Evolutionary conservation across 1,140 invertebrate species (phyloP).

Genomic region (Bombus consobrinus): DNA sequence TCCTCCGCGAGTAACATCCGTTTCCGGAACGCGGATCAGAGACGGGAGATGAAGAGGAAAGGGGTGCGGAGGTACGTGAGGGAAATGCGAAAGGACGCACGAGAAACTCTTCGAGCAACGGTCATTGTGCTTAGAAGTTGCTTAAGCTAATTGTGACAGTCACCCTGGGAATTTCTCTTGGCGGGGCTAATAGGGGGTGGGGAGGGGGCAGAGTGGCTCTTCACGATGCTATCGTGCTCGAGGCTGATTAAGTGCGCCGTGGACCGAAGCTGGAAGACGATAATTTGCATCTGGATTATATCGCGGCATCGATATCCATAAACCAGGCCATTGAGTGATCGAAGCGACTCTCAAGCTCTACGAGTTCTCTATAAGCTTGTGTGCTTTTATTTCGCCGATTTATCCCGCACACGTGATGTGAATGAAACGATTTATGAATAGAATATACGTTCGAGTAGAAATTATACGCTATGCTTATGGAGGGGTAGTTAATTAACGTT

Average conservation of each 20-base stretch:
- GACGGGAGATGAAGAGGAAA: background rate
- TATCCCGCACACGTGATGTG: background rate
- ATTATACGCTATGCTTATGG: too few species aligned
- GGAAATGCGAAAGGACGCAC: conserved; percentile 40
- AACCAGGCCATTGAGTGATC: background rate
- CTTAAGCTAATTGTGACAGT: conserved; percentile 63
- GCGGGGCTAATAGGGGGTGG: conserved; percentile 8
- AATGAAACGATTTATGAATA: background rate
- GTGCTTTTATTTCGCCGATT: background rate
- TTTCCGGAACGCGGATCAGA: background rate
- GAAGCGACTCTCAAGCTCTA: too few species aligned
- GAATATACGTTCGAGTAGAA: too few species aligned
- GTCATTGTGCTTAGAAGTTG: conserved; percentile 59
- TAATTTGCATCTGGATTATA: conserved; percentile 48
- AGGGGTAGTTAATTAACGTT: too few species aligned
- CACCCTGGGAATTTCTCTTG: conserved; percentile 57
- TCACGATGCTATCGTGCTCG: conserved; percentile 39
- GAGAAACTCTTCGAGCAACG: conserved; percentile 16
- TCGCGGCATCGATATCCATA: background rate
- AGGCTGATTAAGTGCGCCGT: conserved; percentile 44
- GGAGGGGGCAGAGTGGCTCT: conserved; percentile 32
- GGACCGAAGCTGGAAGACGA: conserved; percentile 45
- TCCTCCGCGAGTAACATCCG: background rate
- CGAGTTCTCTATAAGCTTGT: too few species aligned
- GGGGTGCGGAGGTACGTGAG: conserved; percentile 27